These are phyloP conservation scores for Schizopygopsis malacanthus DNA, from an alignment of 2,797 vertebrate species.

Conservation along the genomic window DNA sequence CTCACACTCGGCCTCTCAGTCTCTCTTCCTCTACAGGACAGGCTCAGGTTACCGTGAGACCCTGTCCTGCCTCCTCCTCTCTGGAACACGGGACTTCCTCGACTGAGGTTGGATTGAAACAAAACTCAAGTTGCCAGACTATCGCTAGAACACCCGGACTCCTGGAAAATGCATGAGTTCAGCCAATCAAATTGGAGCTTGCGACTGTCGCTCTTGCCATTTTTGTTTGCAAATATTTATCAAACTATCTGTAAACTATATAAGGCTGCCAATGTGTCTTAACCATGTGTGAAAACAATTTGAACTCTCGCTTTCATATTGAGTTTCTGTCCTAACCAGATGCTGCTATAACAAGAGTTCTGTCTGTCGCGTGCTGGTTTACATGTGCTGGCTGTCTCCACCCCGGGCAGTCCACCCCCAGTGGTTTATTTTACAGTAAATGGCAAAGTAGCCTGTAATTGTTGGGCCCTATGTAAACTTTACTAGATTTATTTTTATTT, in stretches of 20 bases:
- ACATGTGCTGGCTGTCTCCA: neutral
- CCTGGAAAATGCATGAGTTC: neutral
- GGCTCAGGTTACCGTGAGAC: constrained; percentile 23
- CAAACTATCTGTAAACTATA: neutral
- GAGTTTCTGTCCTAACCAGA: constrained; percentile 6
- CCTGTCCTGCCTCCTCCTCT: neutral
- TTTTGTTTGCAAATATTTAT: neutral
- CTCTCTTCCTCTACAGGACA: neutral
- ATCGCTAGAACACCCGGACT: neutral
- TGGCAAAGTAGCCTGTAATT: neutral
- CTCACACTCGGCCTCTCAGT: neutral
- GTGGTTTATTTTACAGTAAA: neutral
- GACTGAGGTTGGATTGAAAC: neutral
- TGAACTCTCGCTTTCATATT: neutral
- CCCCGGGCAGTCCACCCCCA: neutral
- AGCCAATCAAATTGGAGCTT: neutral
- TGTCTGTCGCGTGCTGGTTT: neutral
- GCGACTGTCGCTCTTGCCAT: neutral
- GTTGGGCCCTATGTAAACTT: neutral
- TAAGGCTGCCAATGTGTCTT: neutral
- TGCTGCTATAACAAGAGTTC: neutral
- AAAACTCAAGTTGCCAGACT: neutral
- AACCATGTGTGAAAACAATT: neutral
- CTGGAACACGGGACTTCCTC: neutral
- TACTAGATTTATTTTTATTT: no score